phyloP scores from a whole-genome alignment of 2,888 invertebrate species.

The Pachymerium ferrugineum region DNA sequence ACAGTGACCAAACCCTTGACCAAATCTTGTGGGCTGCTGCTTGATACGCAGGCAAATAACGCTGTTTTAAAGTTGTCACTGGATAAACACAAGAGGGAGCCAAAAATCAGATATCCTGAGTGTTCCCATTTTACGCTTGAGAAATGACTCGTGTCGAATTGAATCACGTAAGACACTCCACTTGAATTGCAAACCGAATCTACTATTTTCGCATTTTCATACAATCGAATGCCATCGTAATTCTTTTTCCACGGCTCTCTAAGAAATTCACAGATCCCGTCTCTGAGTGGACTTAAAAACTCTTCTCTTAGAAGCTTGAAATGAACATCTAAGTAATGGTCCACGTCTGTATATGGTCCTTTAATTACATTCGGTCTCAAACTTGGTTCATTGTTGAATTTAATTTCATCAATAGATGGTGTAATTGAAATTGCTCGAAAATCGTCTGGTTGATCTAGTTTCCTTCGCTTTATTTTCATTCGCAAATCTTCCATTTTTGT shows the following conservation, averaged over 20 bases:
- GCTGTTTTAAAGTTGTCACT: constrained; percentile 33
- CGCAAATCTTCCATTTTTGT: too few species aligned
- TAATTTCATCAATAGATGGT: constrained; percentile 45
- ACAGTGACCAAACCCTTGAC: constrained; percentile 11
- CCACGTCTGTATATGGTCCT: constrained; percentile 60
- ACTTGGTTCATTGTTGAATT: constrained; percentile 46
- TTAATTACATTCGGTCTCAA: constrained; percentile 57
- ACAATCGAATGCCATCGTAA: not conserved
- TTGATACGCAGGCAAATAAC: constrained; percentile 31
- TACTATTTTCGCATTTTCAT: not conserved
- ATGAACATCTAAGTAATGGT: constrained; percentile 71
- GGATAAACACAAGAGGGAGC: constrained; percentile 34
- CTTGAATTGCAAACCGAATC: not conserved
- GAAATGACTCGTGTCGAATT: constrained; percentile 11
- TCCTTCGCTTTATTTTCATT: too few species aligned
- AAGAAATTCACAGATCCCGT: constrained; percentile 58
- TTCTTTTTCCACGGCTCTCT: not conserved
- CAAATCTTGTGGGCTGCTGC: not conserved
- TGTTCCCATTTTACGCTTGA: constrained; percentile 27
- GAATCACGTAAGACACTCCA: not conserved
- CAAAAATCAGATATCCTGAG: constrained; percentile 26
- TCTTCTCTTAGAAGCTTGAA: constrained; percentile 73
- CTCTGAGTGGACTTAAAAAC: constrained; percentile 65
- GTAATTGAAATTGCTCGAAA: constrained; percentile 46
- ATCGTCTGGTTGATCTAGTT: constrained; percentile 50